phyloP scores from a whole-genome alignment of 2,888 invertebrate genomes.

The Lasioglossum pauxillum region DNA sequence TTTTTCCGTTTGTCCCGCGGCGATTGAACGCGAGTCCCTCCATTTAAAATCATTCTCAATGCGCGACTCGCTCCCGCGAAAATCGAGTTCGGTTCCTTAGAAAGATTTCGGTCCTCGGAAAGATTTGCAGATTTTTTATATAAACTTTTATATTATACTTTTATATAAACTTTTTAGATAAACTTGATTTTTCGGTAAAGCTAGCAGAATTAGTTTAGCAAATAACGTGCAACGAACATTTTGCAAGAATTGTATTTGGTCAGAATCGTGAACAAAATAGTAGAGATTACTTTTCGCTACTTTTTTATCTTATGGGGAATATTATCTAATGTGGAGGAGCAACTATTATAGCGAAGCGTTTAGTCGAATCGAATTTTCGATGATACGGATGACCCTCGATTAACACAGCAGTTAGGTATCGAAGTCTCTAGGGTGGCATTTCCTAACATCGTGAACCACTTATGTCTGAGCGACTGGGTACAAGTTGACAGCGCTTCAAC shows the following conservation, averaged over 20 bases:
- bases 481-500: background rate
- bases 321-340: background rate
- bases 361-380: background rate
- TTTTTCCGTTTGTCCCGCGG: background rate
- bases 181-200: no score
- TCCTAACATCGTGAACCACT: background rate
- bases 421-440: background rate
- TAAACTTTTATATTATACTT: no score
- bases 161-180: no score
- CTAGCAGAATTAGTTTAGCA: no score
- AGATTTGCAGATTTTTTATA: background rate
- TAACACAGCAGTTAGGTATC: background rate
- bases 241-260: background rate
- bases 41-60: background rate
- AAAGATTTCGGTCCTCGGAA: background rate
- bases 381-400: background rate
- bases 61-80: background rate
- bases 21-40: background rate
- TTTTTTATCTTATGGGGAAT: background rate
- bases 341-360: background rate
- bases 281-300: background rate
- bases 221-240: background rate
- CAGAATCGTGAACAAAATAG: background rate
- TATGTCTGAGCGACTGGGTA: conserved; percentile 1
- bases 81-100: background rate